Base-by-base conservation (phyloP, 2,797 vertebrate species). In the Poeciliopsis turneri region DNA sequence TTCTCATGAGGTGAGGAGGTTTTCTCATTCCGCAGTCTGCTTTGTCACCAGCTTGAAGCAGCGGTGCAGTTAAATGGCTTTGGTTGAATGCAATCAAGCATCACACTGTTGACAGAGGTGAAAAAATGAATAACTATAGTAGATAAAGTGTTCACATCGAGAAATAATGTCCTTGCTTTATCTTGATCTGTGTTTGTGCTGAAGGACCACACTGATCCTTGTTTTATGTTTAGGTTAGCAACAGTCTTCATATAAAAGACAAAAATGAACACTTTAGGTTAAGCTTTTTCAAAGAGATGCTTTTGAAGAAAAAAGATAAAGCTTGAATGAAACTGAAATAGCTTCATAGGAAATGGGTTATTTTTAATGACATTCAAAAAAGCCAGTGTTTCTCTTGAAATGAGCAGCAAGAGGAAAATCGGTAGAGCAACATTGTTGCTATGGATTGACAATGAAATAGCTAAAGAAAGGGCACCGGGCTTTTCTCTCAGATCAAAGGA, bases 141-240 rank as follows among this genome's bases (percentile, higher is more conserved):
- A 85, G 83, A 82, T 85, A 84, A 89, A 91, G 82, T 86, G 86
- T 84, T 91, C 84, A 88, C 82, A 79, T 73, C 20, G 70, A 87
- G 66, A 89, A 90, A 84, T 72, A 90, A 95, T 95, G 94, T 95
- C 94, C 90, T 92, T 93, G 89, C 92, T 93, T 94, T 84, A 80
- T 73, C 70, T 76, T 83, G 77, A 71, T 89, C 81, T 43, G 43
- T 95, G 75, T 41, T 72, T 69, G 43, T 61, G 43, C 39, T 45
- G 18, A 28, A 36, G 55, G 30, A 72, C 73, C 36, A 51, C 6
- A 3, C 73, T 69, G 46, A 36, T 69, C 47, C 39, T 36, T 55
- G 7, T 20, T 69, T 2, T 5, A 20, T 68, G 72, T 87, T 45
- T 61, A 51, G 78, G 72, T 64, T 53, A 69, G 57, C 75, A 78